Evolutionary conservation across 2,797 vertebrate species (phyloP).

Genomic region (Orestias chungarensis): DNA sequence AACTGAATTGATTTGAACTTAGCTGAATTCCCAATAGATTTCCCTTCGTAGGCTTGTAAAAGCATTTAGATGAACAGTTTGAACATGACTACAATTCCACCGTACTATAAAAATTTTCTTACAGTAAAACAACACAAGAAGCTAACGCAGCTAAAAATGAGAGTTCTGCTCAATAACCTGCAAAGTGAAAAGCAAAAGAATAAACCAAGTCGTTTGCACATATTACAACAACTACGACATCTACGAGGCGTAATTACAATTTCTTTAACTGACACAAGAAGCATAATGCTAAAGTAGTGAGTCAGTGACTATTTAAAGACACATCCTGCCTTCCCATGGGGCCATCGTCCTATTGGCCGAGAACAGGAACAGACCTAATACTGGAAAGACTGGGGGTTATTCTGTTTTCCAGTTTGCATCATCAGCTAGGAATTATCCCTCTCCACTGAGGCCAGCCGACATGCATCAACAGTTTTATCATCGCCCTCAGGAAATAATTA

Average conservation of each 20-base stretch:
- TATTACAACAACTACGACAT: neutral
- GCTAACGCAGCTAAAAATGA: too few relatives aligned
- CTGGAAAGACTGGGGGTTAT: slow-evolving; percentile 49
- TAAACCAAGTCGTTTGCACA: neutral
- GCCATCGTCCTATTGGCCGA: slow-evolving; percentile 40
- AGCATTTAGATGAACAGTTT: too few relatives aligned
- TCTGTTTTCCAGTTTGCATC: slow-evolving; percentile 58
- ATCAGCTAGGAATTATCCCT: slow-evolving; percentile 55
- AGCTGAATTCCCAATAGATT: too few relatives aligned
- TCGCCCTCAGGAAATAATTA: slow-evolving; percentile 55
- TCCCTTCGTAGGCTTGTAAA: too few relatives aligned
- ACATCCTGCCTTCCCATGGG: slow-evolving; percentile 28
- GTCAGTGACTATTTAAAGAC: slow-evolving; percentile 42
- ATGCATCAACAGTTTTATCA: slow-evolving; percentile 47
- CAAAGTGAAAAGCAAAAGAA: too few relatives aligned
- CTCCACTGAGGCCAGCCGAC: slow-evolving; percentile 47
- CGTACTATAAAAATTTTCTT: too few relatives aligned
- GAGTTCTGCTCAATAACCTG: too few relatives aligned
- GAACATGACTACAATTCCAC: too few relatives aligned
- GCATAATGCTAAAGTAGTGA: slow-evolving; percentile 25
- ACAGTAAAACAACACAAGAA: too few relatives aligned
- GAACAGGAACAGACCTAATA: slow-evolving; percentile 32
- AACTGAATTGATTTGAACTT: too few relatives aligned
- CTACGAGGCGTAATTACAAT: neutral
- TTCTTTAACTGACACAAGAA: slow-evolving; percentile 10